Percentiles rank a stretch among this genome's conserved stretches.
Conservation (phyloP, 2,797 vertebrate species). For the Ctenopoma kingsleyae region DNA sequence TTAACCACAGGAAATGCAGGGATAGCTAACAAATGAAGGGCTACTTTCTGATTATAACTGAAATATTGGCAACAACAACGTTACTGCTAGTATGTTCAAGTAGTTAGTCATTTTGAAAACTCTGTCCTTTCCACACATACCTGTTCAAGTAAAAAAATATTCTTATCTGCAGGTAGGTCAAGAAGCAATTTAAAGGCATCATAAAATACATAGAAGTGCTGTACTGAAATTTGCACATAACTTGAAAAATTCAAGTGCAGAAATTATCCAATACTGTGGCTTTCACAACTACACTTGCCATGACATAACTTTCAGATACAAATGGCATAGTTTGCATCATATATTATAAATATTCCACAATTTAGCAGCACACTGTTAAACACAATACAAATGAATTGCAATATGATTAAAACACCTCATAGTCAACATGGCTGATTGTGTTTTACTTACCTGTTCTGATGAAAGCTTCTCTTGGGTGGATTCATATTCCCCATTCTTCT, state of each 20-base stretch:
- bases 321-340: too few relatives aligned
- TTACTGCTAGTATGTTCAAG: neutral
- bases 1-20: neutral
- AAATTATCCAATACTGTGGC: too few relatives aligned
- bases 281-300: neutral
- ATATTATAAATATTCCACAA: too few relatives aligned
- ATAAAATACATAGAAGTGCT: too few relatives aligned
- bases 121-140: too few relatives aligned
- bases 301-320: too few relatives aligned
- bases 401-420: neutral
- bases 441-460: conserved; percentile 86
- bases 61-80: neutral
- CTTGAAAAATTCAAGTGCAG: too few relatives aligned
- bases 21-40: neutral
- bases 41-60: neutral
- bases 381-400: neutral
- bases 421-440: neutral
- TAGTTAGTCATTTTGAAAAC: neutral
- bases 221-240: too few relatives aligned
- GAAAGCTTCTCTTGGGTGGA: conserved; percentile 79
- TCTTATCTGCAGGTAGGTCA: neutral
- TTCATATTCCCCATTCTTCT: conserved; percentile 91
- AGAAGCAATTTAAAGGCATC: neutral
- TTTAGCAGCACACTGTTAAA: neutral
- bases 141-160: neutral